Evolutionary conservation across 2,113 vertebrate genomes (phyloP), one percentile per base, ranked within the genome.

Genomic region (Amblyornis subalaris): DNA sequence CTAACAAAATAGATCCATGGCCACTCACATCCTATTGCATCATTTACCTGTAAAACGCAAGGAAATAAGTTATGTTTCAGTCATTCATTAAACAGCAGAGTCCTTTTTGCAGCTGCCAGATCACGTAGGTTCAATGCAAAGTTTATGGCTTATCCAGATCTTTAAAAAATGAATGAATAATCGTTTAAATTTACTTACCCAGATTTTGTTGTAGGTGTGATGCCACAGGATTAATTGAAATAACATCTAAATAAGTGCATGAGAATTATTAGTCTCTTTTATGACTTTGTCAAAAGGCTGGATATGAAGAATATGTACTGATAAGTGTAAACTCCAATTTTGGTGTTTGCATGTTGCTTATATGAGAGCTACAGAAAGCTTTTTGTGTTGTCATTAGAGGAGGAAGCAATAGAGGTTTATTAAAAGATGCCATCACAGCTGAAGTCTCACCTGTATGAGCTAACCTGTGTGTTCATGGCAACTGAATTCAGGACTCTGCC

Each of bases 1-100:
- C 99, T 99, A 99, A 99, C 99, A 99, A 99, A 99, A 99, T 99
- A 99, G 98, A 99, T 98, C 99, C 98, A 99, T 50, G 99, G 99
- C 82, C 98, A 99, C 97, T 99, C 99, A 97, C 98, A 99, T 98
- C 99, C 99, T 95, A 99, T 99, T 97, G 99, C 98, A 96, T 99
- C 99, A 97, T 99, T 98, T 97, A 98, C 98, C 98, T 98, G 98
- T 95, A 98, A 98, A 98, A 98, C 67, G 98, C 97, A 99, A 98
- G 98, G 97, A 96, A 97, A 97, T 95, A 85, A 50, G 91, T 99
- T 98, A 99, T 95, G 94, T 96, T 97, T 97, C 97, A 97, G 96
- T 95, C 64, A 95, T 93, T 95, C 28, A 97, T 95, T 95, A 97
- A 97, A 96, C 89, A 97, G 95, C 97, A 95, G 97, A 98, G 96